Conservation (phyloP, 2,113 vertebrate genomes). For the Phrynosoma blainvillii region DNA sequence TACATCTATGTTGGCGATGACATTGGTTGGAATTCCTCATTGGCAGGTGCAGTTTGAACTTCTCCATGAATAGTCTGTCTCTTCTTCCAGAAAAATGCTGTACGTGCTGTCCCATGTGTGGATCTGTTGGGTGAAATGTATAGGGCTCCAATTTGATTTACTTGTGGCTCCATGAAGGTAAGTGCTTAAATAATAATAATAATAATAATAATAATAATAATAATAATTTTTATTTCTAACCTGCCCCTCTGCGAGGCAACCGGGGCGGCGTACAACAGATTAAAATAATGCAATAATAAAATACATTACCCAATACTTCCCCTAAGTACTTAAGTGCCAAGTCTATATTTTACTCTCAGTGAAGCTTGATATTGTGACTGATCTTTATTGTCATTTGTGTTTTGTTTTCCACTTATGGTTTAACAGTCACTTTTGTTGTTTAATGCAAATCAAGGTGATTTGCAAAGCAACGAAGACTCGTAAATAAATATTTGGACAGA, state of each 20-base stretch:
- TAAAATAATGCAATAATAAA: no score
- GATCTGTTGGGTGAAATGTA: neutral
- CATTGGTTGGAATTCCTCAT: neutral
- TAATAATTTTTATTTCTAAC: no score
- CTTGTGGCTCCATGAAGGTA: neutral
- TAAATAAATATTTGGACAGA: slow-evolving; percentile 45
- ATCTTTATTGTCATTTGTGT: neutral
- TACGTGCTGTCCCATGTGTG: neutral
- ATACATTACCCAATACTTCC: no score
- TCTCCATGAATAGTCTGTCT: neutral
- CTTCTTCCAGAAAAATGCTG: neutral
- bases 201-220: no score
- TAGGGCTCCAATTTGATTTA: neutral
- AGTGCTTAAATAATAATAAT: no score
- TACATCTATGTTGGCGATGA: neutral
- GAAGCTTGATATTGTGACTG: fast-evolving
- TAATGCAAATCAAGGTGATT: slow-evolving; percentile 47
- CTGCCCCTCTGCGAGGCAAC: no score
- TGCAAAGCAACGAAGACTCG: slow-evolving; percentile 27
- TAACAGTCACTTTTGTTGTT: slow-evolving; percentile 21
- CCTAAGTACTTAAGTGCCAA: neutral
- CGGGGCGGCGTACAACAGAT: no score
- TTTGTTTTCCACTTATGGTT: slow-evolving; percentile 6
- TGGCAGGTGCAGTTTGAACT: neutral
- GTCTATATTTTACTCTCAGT: neutral